phyloP scores from a whole-genome alignment of 2,113 vertebrate species.

The Notarius lentiginosus region DNA sequence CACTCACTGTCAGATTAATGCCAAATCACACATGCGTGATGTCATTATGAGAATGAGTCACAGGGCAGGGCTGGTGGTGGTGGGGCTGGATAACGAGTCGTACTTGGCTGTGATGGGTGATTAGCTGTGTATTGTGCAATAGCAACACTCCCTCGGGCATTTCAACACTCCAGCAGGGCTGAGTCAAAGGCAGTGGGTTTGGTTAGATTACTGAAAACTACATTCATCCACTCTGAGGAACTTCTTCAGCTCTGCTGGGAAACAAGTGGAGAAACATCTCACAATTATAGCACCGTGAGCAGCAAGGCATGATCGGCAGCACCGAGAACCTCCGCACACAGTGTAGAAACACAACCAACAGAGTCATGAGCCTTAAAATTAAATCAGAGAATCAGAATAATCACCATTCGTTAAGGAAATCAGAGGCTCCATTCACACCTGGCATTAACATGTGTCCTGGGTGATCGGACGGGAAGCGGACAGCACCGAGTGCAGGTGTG shows the following conservation, averaged over 20 bases:
- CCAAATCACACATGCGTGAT: slow-evolving; percentile 3
- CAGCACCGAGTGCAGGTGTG: neutral
- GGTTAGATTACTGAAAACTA: neutral
- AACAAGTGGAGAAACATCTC: neutral
- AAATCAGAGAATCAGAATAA: neutral
- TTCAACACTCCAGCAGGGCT: slow-evolving; percentile 1
- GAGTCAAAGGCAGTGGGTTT: neutral
- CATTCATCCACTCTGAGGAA: neutral
- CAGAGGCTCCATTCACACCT: neutral
- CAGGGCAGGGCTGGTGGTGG: neutral
- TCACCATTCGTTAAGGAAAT: neutral
- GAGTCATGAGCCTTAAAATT: neutral
- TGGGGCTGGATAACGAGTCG: slow-evolving; percentile 10
- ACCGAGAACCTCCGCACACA: neutral
- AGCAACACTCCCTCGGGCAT: neutral
- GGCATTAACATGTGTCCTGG: neutral
- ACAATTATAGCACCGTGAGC: neutral
- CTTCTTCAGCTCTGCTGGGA: neutral
- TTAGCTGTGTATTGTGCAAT: slow-evolving; percentile 15
- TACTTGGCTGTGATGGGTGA: neutral
- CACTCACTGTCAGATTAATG: neutral
- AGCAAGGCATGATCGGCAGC: neutral
- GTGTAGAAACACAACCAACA: neutral
- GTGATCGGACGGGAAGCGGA: neutral
- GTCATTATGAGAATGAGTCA: slow-evolving; percentile 13